These are phyloP conservation scores for Ectemnius lituratus DNA, from an alignment of 2,888 invertebrate species.

Conservation along the genomic window DNA sequence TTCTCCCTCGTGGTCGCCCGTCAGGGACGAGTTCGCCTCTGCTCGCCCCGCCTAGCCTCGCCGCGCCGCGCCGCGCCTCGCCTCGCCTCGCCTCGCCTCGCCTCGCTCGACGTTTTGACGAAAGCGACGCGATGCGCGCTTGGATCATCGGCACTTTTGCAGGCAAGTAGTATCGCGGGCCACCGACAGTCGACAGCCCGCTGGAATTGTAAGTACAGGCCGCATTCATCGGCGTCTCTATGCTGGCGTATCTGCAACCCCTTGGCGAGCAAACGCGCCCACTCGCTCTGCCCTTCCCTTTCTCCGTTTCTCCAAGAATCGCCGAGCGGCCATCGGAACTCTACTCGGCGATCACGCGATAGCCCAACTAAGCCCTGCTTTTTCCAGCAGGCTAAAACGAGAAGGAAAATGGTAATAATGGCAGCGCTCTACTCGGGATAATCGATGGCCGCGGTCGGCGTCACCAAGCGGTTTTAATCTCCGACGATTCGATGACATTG, in stretches of 20 bases:
- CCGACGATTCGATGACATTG: constrained; percentile 37
- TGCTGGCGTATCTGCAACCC: neutral
- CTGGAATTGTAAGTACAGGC: constrained; percentile 4
- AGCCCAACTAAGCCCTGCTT: neutral
- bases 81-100: neutral
- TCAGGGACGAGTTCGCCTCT: constrained; percentile 33
- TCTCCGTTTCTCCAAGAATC: neutral
- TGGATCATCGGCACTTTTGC: constrained; percentile 20
- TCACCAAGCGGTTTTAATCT: constrained; percentile 26
- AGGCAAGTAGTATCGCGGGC: constrained; percentile 9
- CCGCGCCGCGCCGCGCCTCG: too few species aligned
- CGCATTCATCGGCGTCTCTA: constrained; percentile 1
- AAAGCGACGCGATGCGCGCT: constrained; percentile 20
- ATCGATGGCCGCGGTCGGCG: constrained; percentile 6
- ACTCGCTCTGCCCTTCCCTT: neutral
- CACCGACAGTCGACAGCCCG: constrained; percentile 12
- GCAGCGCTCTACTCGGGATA: constrained; percentile 9
- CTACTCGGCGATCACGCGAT: neutral
- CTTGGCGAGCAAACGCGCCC: neutral
- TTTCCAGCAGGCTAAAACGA: neutral
- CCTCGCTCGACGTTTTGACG: constrained; percentile 32
- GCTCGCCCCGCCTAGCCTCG: neutral
- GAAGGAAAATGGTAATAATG: constrained; percentile 2
- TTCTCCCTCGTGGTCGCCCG: constrained; percentile 60
- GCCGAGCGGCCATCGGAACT: neutral